Conservation (phyloP, 2,113 vertebrate species). For the Spizaetus ornatus region DNA sequence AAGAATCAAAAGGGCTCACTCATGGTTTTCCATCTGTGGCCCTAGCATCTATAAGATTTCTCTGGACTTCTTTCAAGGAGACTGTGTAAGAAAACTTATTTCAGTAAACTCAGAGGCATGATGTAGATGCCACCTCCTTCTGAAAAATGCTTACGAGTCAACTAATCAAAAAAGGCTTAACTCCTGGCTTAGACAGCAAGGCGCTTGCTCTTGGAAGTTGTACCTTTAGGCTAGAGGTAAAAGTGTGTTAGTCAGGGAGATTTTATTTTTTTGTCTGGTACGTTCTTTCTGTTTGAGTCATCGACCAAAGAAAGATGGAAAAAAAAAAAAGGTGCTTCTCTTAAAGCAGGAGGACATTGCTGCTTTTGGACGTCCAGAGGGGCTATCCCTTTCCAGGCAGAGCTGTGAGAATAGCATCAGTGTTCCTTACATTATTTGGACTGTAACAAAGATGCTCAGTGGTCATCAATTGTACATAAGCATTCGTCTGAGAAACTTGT, state of each 20-base stretch:
- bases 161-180: conserved; percentile 32
- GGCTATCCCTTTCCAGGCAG: background rate
- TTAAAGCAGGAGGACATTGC: background rate
- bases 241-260: conserved; percentile 37
- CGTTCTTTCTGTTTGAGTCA: conserved; percentile 42
- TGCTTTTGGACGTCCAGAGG: background rate
- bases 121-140: background rate
- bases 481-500: background rate
- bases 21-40: background rate
- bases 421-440: background rate
- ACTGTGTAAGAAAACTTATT: background rate
- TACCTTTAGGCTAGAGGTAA: conserved; percentile 49
- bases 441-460: background rate
- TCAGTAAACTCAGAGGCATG: background rate
- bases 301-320: background rate
- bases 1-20: background rate
- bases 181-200: conserved; percentile 24
- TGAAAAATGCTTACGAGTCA: background rate
- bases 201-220: conserved; percentile 27
- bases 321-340: background rate
- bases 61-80: background rate
- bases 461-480: background rate
- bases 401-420: background rate
- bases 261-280: background rate
- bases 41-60: background rate